Evolutionary conservation across 2,888 invertebrate species (phyloP), one percentile per base, ranked within the genome.

Genomic region (Conchocele bisecta): DNA sequence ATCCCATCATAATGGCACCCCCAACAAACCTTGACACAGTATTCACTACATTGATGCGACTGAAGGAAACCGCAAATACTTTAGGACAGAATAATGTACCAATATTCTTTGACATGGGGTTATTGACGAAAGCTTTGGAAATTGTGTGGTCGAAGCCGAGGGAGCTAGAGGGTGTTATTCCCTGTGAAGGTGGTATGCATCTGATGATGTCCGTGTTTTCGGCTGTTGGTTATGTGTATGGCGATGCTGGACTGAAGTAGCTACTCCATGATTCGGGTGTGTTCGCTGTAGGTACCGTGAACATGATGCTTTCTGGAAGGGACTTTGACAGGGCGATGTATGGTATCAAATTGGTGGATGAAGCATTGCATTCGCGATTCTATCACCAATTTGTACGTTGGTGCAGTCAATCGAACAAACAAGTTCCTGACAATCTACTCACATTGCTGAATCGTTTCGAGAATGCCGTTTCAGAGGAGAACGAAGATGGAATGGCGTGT

Each of bases 131-230:
- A 20, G 70, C 59, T 7, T 28, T 70, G 15, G 68, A 64, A 48
- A 59, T 64, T 35, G 59, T 58, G 9, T 64, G 64, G 58, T 35
- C 56, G n/a, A 57, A 41, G 11, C 48, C 39, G 9, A 17, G 41
- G 15, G 57, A 61, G 31, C 50, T 61, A 17, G 24, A 57, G 22
- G 57, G 57, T 31, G 63, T 69, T 24, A 22, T 53, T 3, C 69
- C 63, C n/a, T 9, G 57, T 4, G 63, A 58, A 35, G 69, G 57
- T 15, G 70, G 70, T 0, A 64, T 70, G 70, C 70, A 70, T 22
- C 48, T 59, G 22, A 15, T 64, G 13, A 64, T 70, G 63, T 64
- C 51, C 29, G 28, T 51, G 2, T 57, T 69, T 59, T 22, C 28
- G 20, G 63, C 58, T 20, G 53, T 50, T 15, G 42, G 63, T 3